phyloP scores from a whole-genome alignment of 2,888 invertebrate genomes.

The Lysandra coridon region DNA sequence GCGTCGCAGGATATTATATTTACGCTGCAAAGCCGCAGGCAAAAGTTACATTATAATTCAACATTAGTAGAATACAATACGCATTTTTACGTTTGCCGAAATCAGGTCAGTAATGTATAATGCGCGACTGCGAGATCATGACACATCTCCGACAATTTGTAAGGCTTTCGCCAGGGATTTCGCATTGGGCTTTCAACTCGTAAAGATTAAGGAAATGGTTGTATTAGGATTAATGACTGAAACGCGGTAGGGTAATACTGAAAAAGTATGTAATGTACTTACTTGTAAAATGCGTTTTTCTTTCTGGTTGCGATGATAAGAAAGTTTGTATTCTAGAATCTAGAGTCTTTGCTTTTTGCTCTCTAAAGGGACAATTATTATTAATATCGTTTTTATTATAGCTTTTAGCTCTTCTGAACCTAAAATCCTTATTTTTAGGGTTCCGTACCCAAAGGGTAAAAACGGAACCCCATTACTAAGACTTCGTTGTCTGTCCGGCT shows the following conservation, averaged over 20 bases:
- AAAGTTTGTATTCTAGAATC: too few relatives aligned
- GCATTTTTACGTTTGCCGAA: background rate
- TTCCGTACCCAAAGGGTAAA: too few relatives aligned
- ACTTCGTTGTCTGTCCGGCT: too few relatives aligned
- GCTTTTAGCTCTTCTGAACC: too few relatives aligned
- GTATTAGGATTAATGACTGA: conserved; percentile 8
- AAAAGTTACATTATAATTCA: background rate
- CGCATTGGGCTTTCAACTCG: conserved; percentile 21
- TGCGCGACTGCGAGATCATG: background rate
- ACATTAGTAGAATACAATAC: background rate
- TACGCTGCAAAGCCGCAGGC: too few relatives aligned
- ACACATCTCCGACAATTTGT: conserved; percentile 23
- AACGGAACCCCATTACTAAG: too few relatives aligned
- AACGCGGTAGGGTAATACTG: background rate
- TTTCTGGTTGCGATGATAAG: background rate
- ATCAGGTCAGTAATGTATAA: conserved; percentile 16
- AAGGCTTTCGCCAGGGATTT: conserved; percentile 9
- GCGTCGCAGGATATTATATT: too few relatives aligned
- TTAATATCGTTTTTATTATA: too few relatives aligned
- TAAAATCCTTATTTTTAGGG: too few relatives aligned
- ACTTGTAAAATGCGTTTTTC: background rate
- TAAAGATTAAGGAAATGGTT: conserved; percentile 21
- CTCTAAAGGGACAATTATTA: too few relatives aligned
- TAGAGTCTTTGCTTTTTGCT: too few relatives aligned
- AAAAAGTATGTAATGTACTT: background rate